These are phyloP conservation scores for Turnix velox DNA, from an alignment of 2,113 vertebrate species.

Conservation along the genomic window DNA sequence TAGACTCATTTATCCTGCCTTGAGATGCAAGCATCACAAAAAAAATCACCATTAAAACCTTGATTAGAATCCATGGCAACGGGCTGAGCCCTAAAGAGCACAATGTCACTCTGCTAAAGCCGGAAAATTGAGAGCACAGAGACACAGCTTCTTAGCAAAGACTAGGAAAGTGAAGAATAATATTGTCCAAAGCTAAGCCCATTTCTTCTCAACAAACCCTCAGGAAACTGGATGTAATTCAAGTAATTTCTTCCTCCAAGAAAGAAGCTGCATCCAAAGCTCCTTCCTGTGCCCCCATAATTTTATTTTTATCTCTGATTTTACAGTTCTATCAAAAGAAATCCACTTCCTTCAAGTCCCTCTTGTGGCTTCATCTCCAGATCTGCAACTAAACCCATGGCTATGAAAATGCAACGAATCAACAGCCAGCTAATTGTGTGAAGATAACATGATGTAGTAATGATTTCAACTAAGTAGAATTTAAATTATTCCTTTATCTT, in stretches of 20 bases:
- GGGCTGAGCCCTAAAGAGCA: not conserved
- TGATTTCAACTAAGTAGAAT: not conserved
- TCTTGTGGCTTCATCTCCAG: not conserved
- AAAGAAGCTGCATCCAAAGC: not conserved
- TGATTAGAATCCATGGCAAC: not conserved
- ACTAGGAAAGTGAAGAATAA: not conserved
- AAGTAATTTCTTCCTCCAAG: not conserved
- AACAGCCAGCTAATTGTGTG: not conserved
- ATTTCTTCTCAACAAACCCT: not conserved
- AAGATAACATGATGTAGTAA: not conserved
- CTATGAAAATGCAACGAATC: not conserved
- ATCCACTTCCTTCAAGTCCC: not conserved
- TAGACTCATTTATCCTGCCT: not conserved
- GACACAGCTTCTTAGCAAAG: not conserved
- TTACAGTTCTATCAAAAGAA: not conserved
- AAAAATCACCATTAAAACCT: not conserved
- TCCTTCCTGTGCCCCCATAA: not conserved
- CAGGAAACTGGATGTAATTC: not conserved
- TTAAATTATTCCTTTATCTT: not conserved
- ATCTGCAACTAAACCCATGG: not conserved
- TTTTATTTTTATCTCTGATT: not conserved
- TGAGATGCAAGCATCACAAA: not conserved
- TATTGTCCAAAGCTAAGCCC: not conserved
- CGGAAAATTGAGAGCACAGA: not conserved
- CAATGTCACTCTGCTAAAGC: not conserved